Conservation (phyloP, 1,140 invertebrate species). For the Penaeus vannamei region DNA sequence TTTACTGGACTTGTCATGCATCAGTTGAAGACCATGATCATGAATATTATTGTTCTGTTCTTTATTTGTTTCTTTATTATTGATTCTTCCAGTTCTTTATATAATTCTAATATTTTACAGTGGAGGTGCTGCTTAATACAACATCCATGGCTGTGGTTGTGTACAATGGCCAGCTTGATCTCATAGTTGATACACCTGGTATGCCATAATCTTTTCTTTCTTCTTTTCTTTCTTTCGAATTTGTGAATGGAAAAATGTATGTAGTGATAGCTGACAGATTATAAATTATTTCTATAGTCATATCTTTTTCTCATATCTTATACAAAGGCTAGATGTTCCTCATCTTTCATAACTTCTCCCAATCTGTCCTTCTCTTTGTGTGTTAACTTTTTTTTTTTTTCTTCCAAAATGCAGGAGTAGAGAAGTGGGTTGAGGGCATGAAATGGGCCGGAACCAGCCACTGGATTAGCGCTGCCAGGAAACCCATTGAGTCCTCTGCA, state of each 20-base stretch:
- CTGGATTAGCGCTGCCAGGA: slow-evolving; percentile 38
- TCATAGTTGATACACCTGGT: slow-evolving; percentile 51
- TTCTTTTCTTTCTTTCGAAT: background rate
- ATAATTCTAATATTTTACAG: background rate
- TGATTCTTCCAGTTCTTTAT: background rate
- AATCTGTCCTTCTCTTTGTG: background rate
- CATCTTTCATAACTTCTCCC: background rate
- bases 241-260: background rate
- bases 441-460: slow-evolving; percentile 53
- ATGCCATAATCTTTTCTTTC: background rate
- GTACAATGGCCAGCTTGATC: slow-evolving; percentile 60
- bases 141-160: slow-evolving; percentile 51
- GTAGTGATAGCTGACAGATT: background rate
- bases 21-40: too few relatives aligned
- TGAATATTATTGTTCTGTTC: too few relatives aligned
- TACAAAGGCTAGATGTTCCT: too few relatives aligned
- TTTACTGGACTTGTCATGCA: too few relatives aligned
- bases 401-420: slow-evolving; percentile 19
- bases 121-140: slow-evolving; percentile 34
- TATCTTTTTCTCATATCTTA: background rate
- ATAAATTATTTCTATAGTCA: background rate
- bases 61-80: background rate
- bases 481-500: slow-evolving; percentile 21
- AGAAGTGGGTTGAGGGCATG: slow-evolving; percentile 59
- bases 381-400: background rate